phyloP scores from a whole-genome alignment of 2,888 invertebrate species.

The Dioctria rufipes region DNA sequence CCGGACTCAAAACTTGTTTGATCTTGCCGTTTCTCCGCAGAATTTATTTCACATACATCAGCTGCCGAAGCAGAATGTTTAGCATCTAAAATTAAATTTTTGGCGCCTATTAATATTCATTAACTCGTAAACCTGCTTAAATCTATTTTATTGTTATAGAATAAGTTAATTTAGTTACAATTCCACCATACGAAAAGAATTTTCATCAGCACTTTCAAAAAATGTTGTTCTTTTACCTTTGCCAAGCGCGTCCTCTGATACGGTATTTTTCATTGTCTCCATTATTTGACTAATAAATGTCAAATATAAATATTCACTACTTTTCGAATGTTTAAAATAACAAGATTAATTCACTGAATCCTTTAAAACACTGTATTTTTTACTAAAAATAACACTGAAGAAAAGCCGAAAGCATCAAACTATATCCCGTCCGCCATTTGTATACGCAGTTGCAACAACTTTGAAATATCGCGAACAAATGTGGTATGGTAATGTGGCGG shows the following conservation, averaged over 20 bases:
- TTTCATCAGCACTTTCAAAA: background rate
- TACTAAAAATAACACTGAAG: constrained; percentile 44
- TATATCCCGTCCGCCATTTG: constrained; percentile 57
- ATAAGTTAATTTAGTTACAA: too few species aligned
- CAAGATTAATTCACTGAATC: background rate
- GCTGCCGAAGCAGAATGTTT: constrained; percentile 34
- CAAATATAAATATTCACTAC: constrained; percentile 8
- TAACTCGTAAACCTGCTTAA: too few species aligned
- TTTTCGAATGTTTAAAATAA: constrained; percentile 10
- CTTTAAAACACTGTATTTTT: constrained; percentile 24
- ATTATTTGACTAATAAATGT: constrained; percentile 36
- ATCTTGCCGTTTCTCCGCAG: constrained; percentile 25
- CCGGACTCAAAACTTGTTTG: constrained; percentile 41
- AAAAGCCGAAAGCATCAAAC: constrained; percentile 55
- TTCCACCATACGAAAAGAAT: too few species aligned
- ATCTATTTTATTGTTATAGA: too few species aligned
- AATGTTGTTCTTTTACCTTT: constrained; percentile 38
- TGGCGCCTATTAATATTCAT: constrained; percentile 27
- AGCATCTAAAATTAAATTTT: constrained; percentile 37
- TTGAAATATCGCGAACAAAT: constrained; percentile 10
- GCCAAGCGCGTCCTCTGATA: constrained; percentile 55
- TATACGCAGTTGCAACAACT: constrained; percentile 55
- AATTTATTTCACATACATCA: constrained; percentile 12
- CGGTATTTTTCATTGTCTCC: constrained; percentile 47
- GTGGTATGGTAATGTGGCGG: background rate